Percentiles rank a stretch among this genome's conserved stretches.
Conservation (phyloP, 2,113 vertebrate genomes). For the Osmerus eperlanus region DNA sequence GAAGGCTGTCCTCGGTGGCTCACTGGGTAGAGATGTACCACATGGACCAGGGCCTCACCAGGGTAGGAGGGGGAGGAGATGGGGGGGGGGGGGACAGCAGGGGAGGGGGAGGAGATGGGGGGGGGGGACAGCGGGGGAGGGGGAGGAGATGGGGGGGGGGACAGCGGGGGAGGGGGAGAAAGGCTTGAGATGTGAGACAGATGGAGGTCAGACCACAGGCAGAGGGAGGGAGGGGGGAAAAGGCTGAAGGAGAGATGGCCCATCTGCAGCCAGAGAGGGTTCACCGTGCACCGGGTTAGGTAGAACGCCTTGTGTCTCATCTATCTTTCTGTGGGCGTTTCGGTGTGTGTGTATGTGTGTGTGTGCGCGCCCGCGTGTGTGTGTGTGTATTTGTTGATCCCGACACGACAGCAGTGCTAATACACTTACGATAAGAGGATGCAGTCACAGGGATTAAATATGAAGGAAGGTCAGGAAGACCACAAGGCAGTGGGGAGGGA, state of each 20-base stretch:
- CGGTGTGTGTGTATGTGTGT: neutral
- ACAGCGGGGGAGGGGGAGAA: neutral
- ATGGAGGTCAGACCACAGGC: neutral
- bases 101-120: neutral
- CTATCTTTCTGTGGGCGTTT: neutral
- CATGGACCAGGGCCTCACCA: no score
- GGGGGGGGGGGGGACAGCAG: no score
- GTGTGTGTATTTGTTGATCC: conserved; percentile 1
- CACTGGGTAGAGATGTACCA: no score
- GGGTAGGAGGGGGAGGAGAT: no score
- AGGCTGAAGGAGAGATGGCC: neutral
- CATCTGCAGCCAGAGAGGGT: neutral
- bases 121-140: neutral
- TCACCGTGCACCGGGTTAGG: no score
- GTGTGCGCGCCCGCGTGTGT: neutral
- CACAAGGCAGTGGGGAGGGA: neutral
- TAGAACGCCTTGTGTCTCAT: no score
- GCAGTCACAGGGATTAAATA: conserved; percentile 4
- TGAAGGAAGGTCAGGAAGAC: neutral
- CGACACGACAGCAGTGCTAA: conserved; percentile 5
- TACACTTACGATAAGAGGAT: conserved; percentile 28
- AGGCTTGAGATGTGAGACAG: neutral
- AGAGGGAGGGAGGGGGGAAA: neutral
- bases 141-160: neutral
- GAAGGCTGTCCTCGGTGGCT: neutral